Base-by-base conservation (phyloP, 2,797 vertebrate genomes). In the Syngnathus rostellatus region DNA sequence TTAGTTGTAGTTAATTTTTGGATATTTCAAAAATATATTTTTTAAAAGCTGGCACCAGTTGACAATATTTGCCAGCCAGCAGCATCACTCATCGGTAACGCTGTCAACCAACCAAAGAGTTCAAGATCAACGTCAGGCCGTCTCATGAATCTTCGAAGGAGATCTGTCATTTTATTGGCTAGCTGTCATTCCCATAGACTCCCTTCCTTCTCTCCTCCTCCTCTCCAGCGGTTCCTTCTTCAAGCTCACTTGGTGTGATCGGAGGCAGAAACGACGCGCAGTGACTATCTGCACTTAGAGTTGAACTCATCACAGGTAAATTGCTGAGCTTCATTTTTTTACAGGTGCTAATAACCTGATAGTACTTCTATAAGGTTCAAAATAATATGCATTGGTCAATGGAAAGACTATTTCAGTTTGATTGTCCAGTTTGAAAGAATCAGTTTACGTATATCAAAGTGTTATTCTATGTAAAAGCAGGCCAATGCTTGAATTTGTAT, bases 101-200 rank as follows among this genome's bases (percentile, higher is more conserved):
- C 46, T 17, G 50, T 2, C 19, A 19, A 53, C 50, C 3, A 53
- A 53, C 50, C 23, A 23, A 53, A 53, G 51, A 53, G n/a, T 53
- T 53, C n/a, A 53, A 23, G 53, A 25, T 54, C 21, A 54, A 54
- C 53, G 21, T 54, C 53, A 54, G 23, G 53, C 21, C 10, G 21
- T 54, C 53, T 6, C 53, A 54, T 54, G 53, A 11, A 54, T 25
- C 53, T 25, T 25, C 23, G 25, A 54, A 54, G 53, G 21, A n/a
- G 50, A 21, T 11, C 53, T 65, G 68, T 54, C 11, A 40, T 76
- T 68, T 78, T 67, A 83, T 77, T 83, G 80, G 69, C 58, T 76
- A 51, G 7, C 69, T 69, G 69, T 78, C 79, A 67, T 72, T 72
- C 64, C 57, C 57, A 53, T 53, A 63, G 45, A 31, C 23, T 11